Evolutionary conservation across 2,888 invertebrate species (phyloP), one percentile per base, ranked within the genome.

Genomic region (Petrolisthes cinctipes): DNA sequence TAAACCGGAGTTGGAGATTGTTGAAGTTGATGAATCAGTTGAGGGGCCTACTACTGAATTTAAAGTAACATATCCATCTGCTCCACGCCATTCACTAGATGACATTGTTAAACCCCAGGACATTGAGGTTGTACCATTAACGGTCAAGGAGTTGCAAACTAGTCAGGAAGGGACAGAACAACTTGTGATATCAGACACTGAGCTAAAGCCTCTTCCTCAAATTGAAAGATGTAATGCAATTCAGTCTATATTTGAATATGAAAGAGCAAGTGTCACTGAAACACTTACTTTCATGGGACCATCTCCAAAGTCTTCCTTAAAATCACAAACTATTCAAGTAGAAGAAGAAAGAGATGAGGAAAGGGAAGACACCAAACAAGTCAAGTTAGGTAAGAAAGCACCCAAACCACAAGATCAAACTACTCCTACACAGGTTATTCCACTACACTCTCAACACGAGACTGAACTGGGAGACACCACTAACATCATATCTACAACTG

Each of bases 281-380:
- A 89, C 89, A 53, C 86, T 89, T 17, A 83, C 86, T 14, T 89
- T 89, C 61, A 61, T 86, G 37, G 85, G 89, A 51, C 89, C 89
- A 79, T 86, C 83, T 51, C 86, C 83, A 37, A 61, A 83, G 61
- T 78, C 73, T 85, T 56, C 76, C 23, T 61, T 73, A 17, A 89
- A 86, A 81, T 75, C 79, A 37, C 86, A 75, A 11, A 89, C 89
- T 61, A 85, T 85, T 54, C 81, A 83, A 86, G 86, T 85, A 86
- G 89, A 89, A 61, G 89, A 85, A 86, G 89, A 83, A 73, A 80
- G 80, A 56, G 71, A 86, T 78, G 66, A 75, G 37, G 68, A 85
- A n/a, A 81, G 51, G 17, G 79, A 83, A 56, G 71, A 68, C 9
- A 68, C 20, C 57, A 54, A 78, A 73, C 54, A 57, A 14, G 57